A percentile compares a stretch with the other conserved stretches of the same genome.
Conservation (phyloP, 2,888 invertebrate species). For the Patella ulyssiponensis region DNA sequence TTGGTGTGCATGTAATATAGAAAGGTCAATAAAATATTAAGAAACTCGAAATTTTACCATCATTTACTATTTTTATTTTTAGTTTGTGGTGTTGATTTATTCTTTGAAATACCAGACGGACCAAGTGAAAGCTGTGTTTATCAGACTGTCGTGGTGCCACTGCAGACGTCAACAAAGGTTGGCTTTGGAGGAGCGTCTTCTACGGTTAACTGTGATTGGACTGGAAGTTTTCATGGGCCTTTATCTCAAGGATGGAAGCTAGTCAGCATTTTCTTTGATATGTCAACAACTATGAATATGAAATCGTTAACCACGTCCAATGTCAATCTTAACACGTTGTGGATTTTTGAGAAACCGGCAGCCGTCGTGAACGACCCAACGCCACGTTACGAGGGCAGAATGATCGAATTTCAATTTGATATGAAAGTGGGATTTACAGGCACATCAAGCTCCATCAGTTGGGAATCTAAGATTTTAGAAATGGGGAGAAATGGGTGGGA, state of each 20-base stretch:
- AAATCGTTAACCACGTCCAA: not conserved
- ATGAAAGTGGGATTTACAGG: conserved; percentile 43
- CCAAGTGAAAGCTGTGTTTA: conserved; percentile 54
- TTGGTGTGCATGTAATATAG: too few relatives aligned
- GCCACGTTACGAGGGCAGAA: conserved; percentile 61
- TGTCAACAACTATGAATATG: conserved; percentile 2
- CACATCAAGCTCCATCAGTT: conserved; percentile 37
- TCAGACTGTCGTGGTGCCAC: conserved; percentile 46
- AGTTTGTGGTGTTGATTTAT: conserved; percentile 65
- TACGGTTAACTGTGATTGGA: conserved; percentile 58
- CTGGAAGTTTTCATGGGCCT: conserved; percentile 52
- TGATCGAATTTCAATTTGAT: conserved; percentile 58
- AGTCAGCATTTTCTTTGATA: conserved; percentile 64
- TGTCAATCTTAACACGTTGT: conserved; percentile 53
- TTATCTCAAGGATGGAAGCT: conserved; percentile 64
- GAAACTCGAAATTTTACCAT: too few relatives aligned
- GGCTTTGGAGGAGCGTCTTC: conserved; percentile 32
- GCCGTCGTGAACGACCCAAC: conserved; percentile 53
- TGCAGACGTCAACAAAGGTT: conserved; percentile 29
- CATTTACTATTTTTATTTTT: conserved; percentile 26
- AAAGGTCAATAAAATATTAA: too few relatives aligned
- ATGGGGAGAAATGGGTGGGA: conserved; percentile 67
- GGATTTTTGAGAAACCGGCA: conserved; percentile 67
- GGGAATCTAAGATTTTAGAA: conserved; percentile 59
- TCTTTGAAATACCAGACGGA: conserved; percentile 61